These are phyloP conservation scores for Drosophila ustulata DNA, from an alignment of 2,888 invertebrate species.

Conservation along the genomic window DNA sequence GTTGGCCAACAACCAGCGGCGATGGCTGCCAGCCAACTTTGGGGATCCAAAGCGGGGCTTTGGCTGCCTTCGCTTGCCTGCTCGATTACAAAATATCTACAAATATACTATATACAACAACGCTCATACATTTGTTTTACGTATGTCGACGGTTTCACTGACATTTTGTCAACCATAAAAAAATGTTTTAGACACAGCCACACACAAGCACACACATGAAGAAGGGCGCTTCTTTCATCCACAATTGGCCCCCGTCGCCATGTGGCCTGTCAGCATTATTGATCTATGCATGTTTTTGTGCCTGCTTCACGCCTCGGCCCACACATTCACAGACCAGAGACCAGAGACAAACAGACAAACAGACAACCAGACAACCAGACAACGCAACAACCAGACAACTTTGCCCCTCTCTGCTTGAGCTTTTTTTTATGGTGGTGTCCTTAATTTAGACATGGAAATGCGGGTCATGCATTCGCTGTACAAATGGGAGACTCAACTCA, in stretches of 20 bases:
- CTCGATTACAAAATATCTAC: slow-evolving; percentile 62
- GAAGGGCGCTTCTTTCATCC: slow-evolving; percentile 62
- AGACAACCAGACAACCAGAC: slow-evolving; percentile 8
- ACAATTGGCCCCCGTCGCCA: slow-evolving; percentile 24
- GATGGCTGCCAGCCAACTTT: slow-evolving; percentile 51
- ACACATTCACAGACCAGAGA: slow-evolving; percentile 41
- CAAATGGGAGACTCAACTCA: slow-evolving; percentile 42
- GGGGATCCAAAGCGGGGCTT: slow-evolving; percentile 42
- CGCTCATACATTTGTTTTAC: slow-evolving; percentile 1
- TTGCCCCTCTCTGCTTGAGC: slow-evolving; percentile 53
- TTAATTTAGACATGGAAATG: slow-evolving; percentile 76
- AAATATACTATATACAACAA: not conserved
- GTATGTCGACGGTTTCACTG: slow-evolving; percentile 47
- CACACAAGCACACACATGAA: slow-evolving; percentile 23
- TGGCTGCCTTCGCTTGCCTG: slow-evolving; percentile 35
- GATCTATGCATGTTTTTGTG: slow-evolving; percentile 67
- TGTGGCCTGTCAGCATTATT: slow-evolving; percentile 69
- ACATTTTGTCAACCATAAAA: slow-evolving; percentile 74
- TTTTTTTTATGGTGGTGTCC: slow-evolving; percentile 75
- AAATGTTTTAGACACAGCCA: slow-evolving; percentile 41
- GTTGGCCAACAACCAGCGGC: slow-evolving; percentile 54
- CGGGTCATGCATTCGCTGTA: slow-evolving; percentile 60
- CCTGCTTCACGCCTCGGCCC: slow-evolving; percentile 64
- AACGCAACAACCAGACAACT: slow-evolving; percentile 7
- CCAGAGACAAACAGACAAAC: not conserved